A percentile compares a stretch with the other conserved stretches of the same genome.
Evolutionary conservation across 2,113 vertebrate genomes (phyloP).

Genomic region (Todiramphus chloris): DNA sequence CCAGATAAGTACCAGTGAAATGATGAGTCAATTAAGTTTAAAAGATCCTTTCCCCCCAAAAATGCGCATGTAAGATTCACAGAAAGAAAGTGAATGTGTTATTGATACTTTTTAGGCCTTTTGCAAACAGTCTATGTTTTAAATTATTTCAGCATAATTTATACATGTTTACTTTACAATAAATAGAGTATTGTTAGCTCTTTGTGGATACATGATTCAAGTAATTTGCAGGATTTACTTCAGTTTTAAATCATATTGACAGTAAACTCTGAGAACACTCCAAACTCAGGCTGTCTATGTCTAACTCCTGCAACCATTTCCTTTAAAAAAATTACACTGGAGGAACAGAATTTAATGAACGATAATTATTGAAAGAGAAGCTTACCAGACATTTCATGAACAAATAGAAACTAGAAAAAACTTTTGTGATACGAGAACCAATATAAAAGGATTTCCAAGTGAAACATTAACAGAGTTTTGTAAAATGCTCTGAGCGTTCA

Average conservation of each 20-base stretch:
- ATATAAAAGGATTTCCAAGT: not conserved
- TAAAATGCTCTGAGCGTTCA: not conserved
- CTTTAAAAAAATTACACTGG: not conserved
- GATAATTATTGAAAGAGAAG: not conserved
- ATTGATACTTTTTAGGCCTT: not conserved
- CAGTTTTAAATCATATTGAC: not conserved
- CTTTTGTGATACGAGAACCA: not conserved
- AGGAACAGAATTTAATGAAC: not conserved
- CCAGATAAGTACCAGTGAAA: not conserved
- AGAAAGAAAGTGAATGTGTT: not conserved
- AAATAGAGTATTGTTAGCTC: not conserved
- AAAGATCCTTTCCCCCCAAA: not conserved
- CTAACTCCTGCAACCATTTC: not conserved
- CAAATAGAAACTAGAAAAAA: not conserved
- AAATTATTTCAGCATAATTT: not conserved
- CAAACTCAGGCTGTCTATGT: not conserved
- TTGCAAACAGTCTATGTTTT: not conserved
- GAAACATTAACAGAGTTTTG: not conserved
- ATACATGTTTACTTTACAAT: not conserved
- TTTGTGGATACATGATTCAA: not conserved
- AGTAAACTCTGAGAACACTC: not conserved
- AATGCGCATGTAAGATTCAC: not conserved
- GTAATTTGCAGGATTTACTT: not conserved
- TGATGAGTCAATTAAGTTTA: not conserved
- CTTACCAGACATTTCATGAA: not conserved